Evolutionary conservation across 1,140 invertebrate species (phyloP).

Genomic region (Calliopsis andreniformis): DNA sequence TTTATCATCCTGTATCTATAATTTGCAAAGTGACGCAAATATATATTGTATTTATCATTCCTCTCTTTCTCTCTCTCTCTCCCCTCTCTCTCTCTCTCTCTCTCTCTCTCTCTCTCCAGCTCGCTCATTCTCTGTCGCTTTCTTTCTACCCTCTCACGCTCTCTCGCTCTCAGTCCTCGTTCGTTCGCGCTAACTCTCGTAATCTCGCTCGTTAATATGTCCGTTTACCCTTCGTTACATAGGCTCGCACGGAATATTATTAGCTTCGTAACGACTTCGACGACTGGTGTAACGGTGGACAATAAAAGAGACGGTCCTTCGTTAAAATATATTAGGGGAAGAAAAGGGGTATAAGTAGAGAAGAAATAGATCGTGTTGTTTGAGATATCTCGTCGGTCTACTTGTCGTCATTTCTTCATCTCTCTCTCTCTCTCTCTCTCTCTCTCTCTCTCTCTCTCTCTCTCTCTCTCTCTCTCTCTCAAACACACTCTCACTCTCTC

Average conservation of each 20-base stretch:
- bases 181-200: neutral
- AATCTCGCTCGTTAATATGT: conserved; percentile 6
- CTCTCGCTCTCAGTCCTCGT: neutral
- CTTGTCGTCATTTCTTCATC: conserved; percentile 9
- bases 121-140: neutral
- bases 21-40: conserved; percentile 22
- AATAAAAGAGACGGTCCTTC: conserved; percentile 64
- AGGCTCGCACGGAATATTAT: conserved; percentile 1
- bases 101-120: neutral
- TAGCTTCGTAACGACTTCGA: conserved; percentile 48
- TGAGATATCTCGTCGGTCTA: conserved; percentile 57
- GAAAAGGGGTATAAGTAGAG: conserved; percentile 61
- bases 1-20: neutral
- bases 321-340: conserved; percentile 67
- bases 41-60: conserved; percentile 13
- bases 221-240: neutral
- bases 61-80: neutral
- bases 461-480: conserved; percentile 15
- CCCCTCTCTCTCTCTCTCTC: neutral
- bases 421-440: too few relatives aligned
- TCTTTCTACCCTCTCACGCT: neutral
- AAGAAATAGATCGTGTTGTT: conserved; percentile 67
- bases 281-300: conserved; percentile 64
- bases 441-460: neutral
- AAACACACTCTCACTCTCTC: neutral